These are phyloP conservation scores for Bombyx huttoni DNA, from an alignment of 2,888 invertebrate genomes.

Conservation along the genomic window DNA sequence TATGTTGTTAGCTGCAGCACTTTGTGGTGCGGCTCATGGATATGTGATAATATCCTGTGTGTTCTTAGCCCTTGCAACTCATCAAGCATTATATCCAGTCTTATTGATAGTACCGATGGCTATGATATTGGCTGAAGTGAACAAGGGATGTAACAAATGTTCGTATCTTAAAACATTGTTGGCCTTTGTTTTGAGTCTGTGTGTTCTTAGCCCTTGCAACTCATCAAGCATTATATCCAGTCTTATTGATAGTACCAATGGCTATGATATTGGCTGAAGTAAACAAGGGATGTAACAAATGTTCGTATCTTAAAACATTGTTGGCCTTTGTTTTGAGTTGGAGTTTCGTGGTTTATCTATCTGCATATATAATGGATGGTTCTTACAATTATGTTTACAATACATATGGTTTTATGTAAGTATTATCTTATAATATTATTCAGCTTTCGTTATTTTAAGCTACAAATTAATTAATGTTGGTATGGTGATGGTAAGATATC, in stretches of 20 bases:
- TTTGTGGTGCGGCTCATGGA: constrained; percentile 80
- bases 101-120: constrained; percentile 87
- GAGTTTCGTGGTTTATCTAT: constrained; percentile 70
- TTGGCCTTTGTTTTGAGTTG: constrained; percentile 68
- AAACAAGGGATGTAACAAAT: constrained; percentile 57
- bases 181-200: no score
- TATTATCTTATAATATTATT: constrained; percentile 10
- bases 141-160: constrained; percentile 56
- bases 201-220: constrained; percentile 82
- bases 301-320: constrained; percentile 61
- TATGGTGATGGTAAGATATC: no score
- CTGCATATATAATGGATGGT: constrained; percentile 75
- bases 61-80: constrained; percentile 82
- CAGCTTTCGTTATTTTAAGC: no score
- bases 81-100: constrained; percentile 87
- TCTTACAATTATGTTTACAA: constrained; percentile 77
- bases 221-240: constrained; percentile 87
- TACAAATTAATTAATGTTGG: no score
- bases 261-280: constrained; percentile 77
- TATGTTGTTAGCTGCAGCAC: constrained; percentile 80
- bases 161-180: constrained; percentile 62
- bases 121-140: constrained; percentile 76
- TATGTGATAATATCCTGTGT: constrained; percentile 74
- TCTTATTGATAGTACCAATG: constrained; percentile 86
- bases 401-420: constrained; percentile 88